Base-by-base conservation (phyloP, 2,888 invertebrate genomes). In the Lutraria lutraria region DNA sequence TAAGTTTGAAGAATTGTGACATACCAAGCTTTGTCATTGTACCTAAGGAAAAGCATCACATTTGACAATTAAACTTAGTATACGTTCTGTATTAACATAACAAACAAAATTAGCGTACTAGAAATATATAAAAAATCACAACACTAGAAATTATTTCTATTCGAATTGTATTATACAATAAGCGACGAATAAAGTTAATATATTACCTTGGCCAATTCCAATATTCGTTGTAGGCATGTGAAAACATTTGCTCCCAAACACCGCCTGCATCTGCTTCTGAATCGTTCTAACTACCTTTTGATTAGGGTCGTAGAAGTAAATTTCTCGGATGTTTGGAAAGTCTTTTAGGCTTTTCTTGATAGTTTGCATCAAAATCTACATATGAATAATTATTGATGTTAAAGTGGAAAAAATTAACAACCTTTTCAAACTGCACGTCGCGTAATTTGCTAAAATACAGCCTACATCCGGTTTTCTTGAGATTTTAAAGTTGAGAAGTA, bases 281-380 rank as follows among this genome's bases (percentile, higher is more conserved):
- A 91, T 88, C 6, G 81, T 80, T 0, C 87, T 79, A 16, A 90
- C 89, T 15, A 81, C 60, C 6, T 88, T 63, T 34, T 81, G 88
- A 54, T 90, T 86, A 16, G 43, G 29, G 63, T 91, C 92, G 56
- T 88, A 89, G 68, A 93, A 83, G 52, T 63, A 91, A 25, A 91
- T 83, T 34, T 93, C 88, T 60, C 88, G 79, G 3, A 90, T 81
- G 16, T 83, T 68, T 79, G 43, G 43, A 2, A 29, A 83, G 1
- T 81, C 60, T 25, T 83, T 63, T 19, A 83, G 31, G 16, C 81
- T 85, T 2, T 82, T 53, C 19, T 87, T 53, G 29, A 90, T 56
- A 19, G 88, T 87, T 16, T 34, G 12, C 56, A 89, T 60, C 21
- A 92, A 81, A 43, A 88, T 86, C 87, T 89, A 25, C 4, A 43